Conservation (phyloP, 2,113 vertebrate genomes). For the Heterotis niloticus region DNA sequence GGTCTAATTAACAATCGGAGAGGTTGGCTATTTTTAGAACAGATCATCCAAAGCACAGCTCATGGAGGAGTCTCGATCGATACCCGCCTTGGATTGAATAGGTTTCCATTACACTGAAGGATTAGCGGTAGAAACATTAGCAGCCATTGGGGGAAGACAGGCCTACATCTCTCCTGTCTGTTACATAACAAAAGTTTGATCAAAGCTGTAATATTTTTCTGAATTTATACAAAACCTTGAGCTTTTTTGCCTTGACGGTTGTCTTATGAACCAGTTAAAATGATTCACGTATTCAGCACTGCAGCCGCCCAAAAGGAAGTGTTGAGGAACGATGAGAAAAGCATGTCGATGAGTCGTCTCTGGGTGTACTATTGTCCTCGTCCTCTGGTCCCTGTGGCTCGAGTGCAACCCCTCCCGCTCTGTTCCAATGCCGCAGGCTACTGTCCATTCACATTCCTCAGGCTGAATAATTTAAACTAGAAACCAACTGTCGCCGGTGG, state of each 20-base stretch:
- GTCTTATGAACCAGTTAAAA: constrained; percentile 1
- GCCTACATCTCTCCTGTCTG: neutral
- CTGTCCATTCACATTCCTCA: neutral
- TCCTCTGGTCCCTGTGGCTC: too few relatives aligned
- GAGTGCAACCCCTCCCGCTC: too few relatives aligned
- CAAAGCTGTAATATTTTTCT: neutral
- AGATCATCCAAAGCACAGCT: neutral
- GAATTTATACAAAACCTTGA: neutral
- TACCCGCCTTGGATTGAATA: constrained; percentile 7
- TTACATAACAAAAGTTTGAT: constrained; percentile 1
- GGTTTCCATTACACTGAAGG: neutral
- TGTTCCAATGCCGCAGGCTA: neutral
- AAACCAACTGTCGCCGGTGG: neutral
- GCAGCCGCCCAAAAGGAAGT: too few relatives aligned
- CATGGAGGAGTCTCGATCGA: constrained; percentile 1
- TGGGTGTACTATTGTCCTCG: neutral
- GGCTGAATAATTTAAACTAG: neutral
- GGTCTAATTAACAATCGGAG: constrained; percentile 1
- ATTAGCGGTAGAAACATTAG: neutral
- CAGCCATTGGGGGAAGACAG: neutral
- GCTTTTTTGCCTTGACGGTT: neutral
- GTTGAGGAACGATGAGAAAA: neutral
- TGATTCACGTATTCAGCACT: neutral
- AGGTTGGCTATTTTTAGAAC: constrained; percentile 21
- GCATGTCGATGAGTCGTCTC: neutral